Evolutionary conservation across 2,888 invertebrate species (phyloP), one percentile per base, ranked within the genome.

Genomic region (Drosophila neotestacea): DNA sequence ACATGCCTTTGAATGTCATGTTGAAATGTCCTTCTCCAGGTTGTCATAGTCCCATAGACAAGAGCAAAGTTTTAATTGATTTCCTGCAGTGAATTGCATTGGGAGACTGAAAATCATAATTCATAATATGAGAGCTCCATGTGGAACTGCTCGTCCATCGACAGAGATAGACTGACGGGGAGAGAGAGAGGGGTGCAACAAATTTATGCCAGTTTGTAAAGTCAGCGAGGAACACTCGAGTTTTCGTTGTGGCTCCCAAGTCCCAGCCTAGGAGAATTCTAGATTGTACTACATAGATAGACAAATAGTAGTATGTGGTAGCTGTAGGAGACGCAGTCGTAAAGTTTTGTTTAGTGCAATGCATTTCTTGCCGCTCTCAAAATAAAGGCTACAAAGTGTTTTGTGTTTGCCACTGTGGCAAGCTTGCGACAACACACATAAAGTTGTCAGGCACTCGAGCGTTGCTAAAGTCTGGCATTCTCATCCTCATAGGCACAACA

Each of bases 361-460:
- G 67, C 75, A 79, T 62, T 68, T 64, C 68, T 73, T 67, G 72
- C 55, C 59, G 58, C 72, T 54, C 70, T 52, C 71, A 61, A 65
- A 74, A 82, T 77, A 79, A 79, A 82, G 85, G 84, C 82, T 80
- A 85, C 84, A 85, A 85, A 85, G 88, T 85, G 84, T 88, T 87
- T 79, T 86, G 73, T 81, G 62, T 75, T 76, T 54, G 59, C 60
- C 54, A 39, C 65, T 71, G 69, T 60, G 68, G 62, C 68, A 68
- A 69, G 70, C 74, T 68, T 60, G 87, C 82, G 83, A 83, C 83
- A 87, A 79, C 87, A 81, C 69, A 88, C 81, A 88, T 85, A 85
- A 85, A 85, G 68, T 85, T 85, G 77, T 72, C 80, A 83, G 50
- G 69, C 77, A 72, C 76, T 81, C 73, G 73, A 74, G 78, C 73